Conservation (phyloP, 2,113 vertebrate genomes). For the Planiliza haematocheilus region DNA sequence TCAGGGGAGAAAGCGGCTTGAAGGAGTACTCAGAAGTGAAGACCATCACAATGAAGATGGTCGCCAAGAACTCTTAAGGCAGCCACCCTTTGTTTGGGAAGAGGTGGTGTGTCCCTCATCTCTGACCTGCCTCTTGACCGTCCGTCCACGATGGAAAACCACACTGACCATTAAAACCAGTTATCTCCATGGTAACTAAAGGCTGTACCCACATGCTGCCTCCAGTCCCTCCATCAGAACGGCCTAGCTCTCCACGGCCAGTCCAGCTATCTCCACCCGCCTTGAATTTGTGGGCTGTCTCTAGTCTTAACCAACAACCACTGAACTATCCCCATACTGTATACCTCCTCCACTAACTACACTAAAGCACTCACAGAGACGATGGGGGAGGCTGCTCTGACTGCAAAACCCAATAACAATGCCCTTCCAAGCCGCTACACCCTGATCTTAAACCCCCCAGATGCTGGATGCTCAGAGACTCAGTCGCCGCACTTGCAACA, state of each 20-base stretch:
- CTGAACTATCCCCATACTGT: conserved; percentile 57
- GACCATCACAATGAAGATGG: conserved; percentile 97
- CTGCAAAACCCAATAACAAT: conserved; percentile 50
- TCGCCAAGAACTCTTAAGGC: conserved; percentile 93
- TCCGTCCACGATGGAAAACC: conserved; percentile 54
- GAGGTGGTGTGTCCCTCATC: conserved; percentile 66
- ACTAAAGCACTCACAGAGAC: conserved; percentile 85
- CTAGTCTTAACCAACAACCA: conserved; percentile 59
- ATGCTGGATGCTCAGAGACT: conserved; percentile 77
- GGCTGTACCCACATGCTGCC: conserved; percentile 69
- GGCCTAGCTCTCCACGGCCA: conserved; percentile 30
- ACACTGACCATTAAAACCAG: conserved; percentile 48
- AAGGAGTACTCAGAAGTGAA: conserved; percentile 98
- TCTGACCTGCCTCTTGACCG: conserved; percentile 42
- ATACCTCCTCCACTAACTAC: conserved; percentile 79
- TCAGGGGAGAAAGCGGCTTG: conserved; percentile 93
- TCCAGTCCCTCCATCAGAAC: conserved; percentile 51
- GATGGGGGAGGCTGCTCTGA: conserved; percentile 61
- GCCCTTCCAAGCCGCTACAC: conserved; percentile 21
- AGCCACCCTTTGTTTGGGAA: conserved; percentile 51
- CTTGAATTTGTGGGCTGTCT: conserved; percentile 52
- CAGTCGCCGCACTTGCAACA: conserved; percentile 72
- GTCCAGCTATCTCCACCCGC: conserved; percentile 49
- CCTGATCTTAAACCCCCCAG: conserved; percentile 28
- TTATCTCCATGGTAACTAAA: conserved; percentile 68